Evolutionary conservation across 2,888 invertebrate genomes (phyloP).

Genomic region (Drosophila monieri): DNA sequence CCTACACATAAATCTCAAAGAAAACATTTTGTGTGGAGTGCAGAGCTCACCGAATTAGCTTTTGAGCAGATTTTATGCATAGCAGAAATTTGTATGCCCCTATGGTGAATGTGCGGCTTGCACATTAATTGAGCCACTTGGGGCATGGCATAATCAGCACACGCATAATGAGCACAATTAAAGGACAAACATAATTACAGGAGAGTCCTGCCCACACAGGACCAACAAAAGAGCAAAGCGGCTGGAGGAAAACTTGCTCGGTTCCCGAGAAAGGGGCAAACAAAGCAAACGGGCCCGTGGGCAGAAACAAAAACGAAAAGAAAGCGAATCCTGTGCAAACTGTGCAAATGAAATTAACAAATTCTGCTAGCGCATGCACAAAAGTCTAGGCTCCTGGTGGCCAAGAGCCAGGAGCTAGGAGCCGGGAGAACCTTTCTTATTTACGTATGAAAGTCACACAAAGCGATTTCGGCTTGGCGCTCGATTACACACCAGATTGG

Average conservation of each 20-base stretch:
- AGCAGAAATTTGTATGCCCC: slow-evolving; percentile 26
- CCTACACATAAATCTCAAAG: neutral
- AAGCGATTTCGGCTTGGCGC: slow-evolving; percentile 68
- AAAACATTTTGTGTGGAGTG: slow-evolving; percentile 3
- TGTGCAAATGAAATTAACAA: slow-evolving; percentile 75
- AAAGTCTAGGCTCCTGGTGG: slow-evolving; percentile 22
- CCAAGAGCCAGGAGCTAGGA: slow-evolving; percentile 13
- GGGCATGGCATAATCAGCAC: slow-evolving; percentile 70
- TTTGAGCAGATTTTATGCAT: slow-evolving; percentile 20
- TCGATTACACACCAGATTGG: slow-evolving; percentile 61
- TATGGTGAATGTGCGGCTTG: slow-evolving; percentile 17
- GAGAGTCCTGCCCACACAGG: slow-evolving; percentile 43
- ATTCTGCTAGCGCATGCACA: slow-evolving; percentile 71
- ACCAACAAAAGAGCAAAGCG: slow-evolving; percentile 36
- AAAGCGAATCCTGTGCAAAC: slow-evolving; percentile 64
- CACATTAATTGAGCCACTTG: slow-evolving; percentile 77
- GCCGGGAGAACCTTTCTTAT: slow-evolving; percentile 51
- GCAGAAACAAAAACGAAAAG: slow-evolving; percentile 31
- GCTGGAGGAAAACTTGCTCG: slow-evolving; percentile 21
- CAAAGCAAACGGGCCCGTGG: slow-evolving; percentile 3
- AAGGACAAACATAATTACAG: slow-evolving; percentile 77
- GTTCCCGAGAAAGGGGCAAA: slow-evolving; percentile 24
- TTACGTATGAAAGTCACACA: slow-evolving; percentile 78
- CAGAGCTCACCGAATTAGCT: neutral
- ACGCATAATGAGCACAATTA: slow-evolving; percentile 78